A percentile compares a stretch with the other conserved stretches of the same genome.
These are phyloP conservation scores for Odontophorus gujanensis DNA, from an alignment of 2,113 vertebrate genomes.

Conservation along the genomic window DNA sequence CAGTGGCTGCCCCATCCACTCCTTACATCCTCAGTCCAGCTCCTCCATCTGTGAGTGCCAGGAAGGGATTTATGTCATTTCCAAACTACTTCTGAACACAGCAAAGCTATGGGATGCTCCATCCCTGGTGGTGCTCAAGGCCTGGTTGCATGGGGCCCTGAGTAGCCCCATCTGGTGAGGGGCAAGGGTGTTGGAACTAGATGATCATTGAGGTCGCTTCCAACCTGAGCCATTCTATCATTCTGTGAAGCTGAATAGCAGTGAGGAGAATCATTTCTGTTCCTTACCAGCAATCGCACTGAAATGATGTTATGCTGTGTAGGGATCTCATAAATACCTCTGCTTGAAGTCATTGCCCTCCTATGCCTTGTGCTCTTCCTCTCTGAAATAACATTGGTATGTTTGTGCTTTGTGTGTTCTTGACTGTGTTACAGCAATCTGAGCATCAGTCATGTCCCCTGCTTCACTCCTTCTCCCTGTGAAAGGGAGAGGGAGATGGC, in stretches of 20 bases:
- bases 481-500: not conserved
- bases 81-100: not conserved
- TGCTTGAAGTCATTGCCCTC: not conserved
- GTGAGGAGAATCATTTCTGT: not conserved
- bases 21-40: not conserved
- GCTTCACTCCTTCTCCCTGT: not conserved
- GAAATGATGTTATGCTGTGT: not conserved
- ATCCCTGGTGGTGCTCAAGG: too few species aligned
- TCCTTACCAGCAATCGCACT: not conserved
- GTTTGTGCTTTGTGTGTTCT: not conserved
- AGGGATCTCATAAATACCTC: not conserved
- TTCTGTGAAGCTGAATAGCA: not conserved
- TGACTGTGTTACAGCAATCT: not conserved
- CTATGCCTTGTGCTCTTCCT: not conserved
- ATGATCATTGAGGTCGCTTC: too few species aligned
- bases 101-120: too few species aligned
- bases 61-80: not conserved
- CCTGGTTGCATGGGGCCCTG: too few species aligned
- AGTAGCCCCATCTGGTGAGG: too few species aligned
- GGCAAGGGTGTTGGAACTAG: too few species aligned
- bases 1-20: not conserved
- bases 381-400: not conserved
- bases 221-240: too few species aligned
- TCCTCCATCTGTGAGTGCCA: not conserved
- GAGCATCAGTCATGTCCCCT: not conserved